Evolutionary conservation across 2,113 vertebrate genomes (phyloP).

Genomic region (Neopipo cinnamomea): DNA sequence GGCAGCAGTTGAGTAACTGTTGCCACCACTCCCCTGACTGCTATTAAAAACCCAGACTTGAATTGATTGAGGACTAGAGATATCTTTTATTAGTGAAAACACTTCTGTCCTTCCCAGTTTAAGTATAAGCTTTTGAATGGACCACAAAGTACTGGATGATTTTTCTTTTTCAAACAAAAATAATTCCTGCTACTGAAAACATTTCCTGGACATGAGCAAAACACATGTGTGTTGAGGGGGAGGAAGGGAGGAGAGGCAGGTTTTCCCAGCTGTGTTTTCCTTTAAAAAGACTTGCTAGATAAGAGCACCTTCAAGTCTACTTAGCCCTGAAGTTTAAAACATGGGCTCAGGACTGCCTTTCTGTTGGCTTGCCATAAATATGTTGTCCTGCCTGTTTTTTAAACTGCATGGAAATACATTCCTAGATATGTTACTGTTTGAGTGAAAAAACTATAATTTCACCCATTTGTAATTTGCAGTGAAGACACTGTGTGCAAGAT

Average conservation of each 20-base stretch:
- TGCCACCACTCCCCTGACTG: not conserved
- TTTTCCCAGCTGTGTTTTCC: not conserved
- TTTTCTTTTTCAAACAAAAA: not conserved
- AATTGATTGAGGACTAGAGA: not conserved
- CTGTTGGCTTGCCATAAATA: not conserved
- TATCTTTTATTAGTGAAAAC: not conserved
- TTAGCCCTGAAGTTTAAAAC: not conserved
- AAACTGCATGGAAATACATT: not conserved
- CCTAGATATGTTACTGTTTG: not conserved
- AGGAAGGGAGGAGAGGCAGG: not conserved
- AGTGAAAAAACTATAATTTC: not conserved
- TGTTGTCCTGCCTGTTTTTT: not conserved
- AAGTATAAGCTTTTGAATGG: not conserved
- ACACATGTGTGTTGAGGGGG: not conserved
- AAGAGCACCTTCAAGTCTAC: not conserved
- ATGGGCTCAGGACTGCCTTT: not conserved
- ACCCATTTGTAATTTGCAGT: not conserved
- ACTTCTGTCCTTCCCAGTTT: not conserved
- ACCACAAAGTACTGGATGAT: not conserved
- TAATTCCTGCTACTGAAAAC: conserved; percentile 7
- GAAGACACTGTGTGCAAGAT: not conserved
- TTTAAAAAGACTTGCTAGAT: not conserved
- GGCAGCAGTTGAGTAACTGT: conserved; percentile 12
- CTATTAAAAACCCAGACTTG: not conserved
- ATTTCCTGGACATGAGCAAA: not conserved